Percentiles rank a stretch among this genome's conserved stretches.
phyloP scores from a whole-genome alignment of 1,140 invertebrate genomes.

The Nautilus pompilius region DNA sequence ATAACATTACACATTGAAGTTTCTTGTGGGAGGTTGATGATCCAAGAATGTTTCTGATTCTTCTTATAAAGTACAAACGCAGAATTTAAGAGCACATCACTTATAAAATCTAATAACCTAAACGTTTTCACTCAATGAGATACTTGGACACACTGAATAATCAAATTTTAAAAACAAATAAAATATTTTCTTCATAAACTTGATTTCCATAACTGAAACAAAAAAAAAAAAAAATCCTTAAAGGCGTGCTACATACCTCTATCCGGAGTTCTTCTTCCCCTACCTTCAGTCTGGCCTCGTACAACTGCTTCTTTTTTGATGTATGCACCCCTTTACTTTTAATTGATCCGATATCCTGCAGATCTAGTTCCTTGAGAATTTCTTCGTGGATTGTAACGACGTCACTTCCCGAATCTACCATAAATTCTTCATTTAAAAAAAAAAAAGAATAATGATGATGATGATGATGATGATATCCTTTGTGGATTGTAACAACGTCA shows the following conservation, averaged over 20 bases:
- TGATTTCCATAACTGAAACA: background rate
- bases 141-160: background rate
- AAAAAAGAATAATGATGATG: too few relatives aligned
- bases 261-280: slow-evolving; percentile 41
- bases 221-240: background rate
- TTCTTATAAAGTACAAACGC: too few relatives aligned
- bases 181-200: too few relatives aligned
- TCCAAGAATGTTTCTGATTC: too few relatives aligned
- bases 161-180: too few relatives aligned
- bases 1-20: too few relatives aligned
- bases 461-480: too few relatives aligned
- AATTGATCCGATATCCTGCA: slow-evolving; percentile 41
- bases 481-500: slow-evolving; percentile 48
- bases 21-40: too few relatives aligned
- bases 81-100: too few relatives aligned
- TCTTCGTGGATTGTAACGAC: slow-evolving; percentile 46
- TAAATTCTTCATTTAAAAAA: too few relatives aligned
- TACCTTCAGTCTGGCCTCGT: slow-evolving; percentile 36
- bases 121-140: background rate
- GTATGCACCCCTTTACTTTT: slow-evolving; percentile 47
- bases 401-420: slow-evolving; percentile 54
- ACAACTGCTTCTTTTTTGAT: slow-evolving; percentile 41
- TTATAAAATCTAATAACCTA: background rate
- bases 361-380: slow-evolving; percentile 32
- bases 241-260: slow-evolving; percentile 28